A percentile compares a stretch with the other conserved stretches of the same genome.
These are phyloP conservation scores for Camelus bactrianus DNA, from an alignment of 2,113 vertebrate species.

Conservation along the genomic window DNA sequence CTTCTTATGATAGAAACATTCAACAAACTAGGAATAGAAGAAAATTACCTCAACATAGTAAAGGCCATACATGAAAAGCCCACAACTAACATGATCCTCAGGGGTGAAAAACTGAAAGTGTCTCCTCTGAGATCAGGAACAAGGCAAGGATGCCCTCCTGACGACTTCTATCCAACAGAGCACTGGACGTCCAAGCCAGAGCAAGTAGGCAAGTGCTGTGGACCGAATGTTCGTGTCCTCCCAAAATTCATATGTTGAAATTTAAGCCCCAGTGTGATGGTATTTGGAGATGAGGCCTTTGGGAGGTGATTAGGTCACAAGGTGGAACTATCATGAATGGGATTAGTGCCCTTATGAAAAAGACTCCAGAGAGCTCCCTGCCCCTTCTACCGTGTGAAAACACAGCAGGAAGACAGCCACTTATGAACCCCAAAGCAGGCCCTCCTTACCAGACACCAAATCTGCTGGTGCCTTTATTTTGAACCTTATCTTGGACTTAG, in stretches of 20 bases:
- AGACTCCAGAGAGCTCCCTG: background rate
- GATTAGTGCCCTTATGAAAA: background rate
- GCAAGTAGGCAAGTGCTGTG: background rate
- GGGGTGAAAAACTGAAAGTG: background rate
- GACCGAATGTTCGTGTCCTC: background rate
- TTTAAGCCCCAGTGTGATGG: background rate
- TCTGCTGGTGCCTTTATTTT: background rate
- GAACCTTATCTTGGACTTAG: background rate
- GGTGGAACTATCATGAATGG: background rate
- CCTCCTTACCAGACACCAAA: background rate
- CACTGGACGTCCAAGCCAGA: background rate
- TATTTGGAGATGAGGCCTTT: background rate
- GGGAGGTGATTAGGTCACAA: background rate
- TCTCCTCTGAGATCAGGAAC: background rate
- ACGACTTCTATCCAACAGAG: background rate
- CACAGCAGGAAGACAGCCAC: background rate
- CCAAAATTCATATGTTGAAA: background rate
- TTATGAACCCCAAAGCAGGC: background rate
- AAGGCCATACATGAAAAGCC: background rate
- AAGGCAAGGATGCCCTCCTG: background rate
- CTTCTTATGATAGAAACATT: background rate
- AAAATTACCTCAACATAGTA: background rate
- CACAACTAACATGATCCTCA: background rate
- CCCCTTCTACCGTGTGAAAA: background rate
- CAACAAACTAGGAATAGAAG: background rate